Evolutionary conservation across 2,113 vertebrate genomes (phyloP).

Genomic region (Ovis canadensis): DNA sequence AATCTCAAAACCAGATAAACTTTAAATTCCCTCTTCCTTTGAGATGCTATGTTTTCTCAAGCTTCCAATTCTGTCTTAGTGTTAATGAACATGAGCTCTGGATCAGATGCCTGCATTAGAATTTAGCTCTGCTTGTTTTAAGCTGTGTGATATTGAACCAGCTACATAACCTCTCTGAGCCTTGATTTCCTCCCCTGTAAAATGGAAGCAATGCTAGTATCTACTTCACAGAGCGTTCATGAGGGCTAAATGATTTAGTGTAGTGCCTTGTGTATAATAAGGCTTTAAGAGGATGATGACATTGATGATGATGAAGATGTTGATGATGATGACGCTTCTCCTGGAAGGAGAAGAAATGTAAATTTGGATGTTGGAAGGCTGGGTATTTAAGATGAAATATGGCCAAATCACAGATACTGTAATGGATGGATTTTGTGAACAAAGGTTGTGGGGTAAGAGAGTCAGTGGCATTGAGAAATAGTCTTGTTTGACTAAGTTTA

Average conservation of each 20-base stretch:
- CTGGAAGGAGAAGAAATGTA: neutral
- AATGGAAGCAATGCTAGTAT: neutral
- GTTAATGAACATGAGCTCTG: neutral
- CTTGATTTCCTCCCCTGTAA: neutral
- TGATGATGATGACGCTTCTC: neutral
- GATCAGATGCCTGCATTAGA: neutral
- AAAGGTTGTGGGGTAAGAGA: neutral
- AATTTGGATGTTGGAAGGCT: neutral
- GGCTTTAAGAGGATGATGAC: neutral
- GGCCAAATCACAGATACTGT: neutral
- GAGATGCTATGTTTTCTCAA: neutral
- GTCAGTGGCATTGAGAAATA: neutral
- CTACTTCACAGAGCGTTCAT: neutral
- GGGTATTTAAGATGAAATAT: neutral
- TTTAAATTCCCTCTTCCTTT: neutral
- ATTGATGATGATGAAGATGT: too few relatives aligned
- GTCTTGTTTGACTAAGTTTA: neutral
- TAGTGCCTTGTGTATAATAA: neutral
- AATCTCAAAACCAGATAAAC: neutral
- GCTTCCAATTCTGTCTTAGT: neutral
- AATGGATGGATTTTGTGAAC: neutral
- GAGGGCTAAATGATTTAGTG: neutral
- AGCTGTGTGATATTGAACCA: neutral
- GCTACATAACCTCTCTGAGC: neutral
- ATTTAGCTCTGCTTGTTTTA: neutral